These are phyloP conservation scores for Orthonevra nobilis DNA, from an alignment of 2,888 invertebrate genomes.

Conservation along the genomic window DNA sequence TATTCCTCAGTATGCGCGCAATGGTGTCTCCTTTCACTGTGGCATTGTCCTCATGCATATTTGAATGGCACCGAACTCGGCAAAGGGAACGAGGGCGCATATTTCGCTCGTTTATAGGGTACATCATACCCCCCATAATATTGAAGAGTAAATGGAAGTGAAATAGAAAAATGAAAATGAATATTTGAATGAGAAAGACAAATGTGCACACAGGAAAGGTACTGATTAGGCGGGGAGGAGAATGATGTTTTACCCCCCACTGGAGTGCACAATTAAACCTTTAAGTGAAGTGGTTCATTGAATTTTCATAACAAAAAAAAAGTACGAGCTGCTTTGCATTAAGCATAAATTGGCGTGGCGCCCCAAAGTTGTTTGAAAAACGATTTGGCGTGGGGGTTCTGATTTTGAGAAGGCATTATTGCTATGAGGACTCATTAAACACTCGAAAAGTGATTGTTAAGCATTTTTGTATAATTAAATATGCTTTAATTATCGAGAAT, in stretches of 20 bases:
- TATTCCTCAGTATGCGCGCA: slow-evolving; percentile 30
- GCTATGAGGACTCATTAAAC: slow-evolving; percentile 43
- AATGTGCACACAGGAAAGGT: slow-evolving; percentile 26
- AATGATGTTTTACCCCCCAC: slow-evolving; percentile 24
- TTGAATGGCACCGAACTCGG: slow-evolving; percentile 21
- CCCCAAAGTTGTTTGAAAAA: background rate
- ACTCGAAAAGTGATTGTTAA: slow-evolving; percentile 45
- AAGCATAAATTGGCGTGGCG: background rate
- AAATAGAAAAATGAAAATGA: slow-evolving; percentile 18
- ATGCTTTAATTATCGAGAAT: too few relatives aligned
- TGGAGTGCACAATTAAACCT: slow-evolving; percentile 66
- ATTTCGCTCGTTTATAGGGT: slow-evolving; percentile 16
- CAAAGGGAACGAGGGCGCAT: slow-evolving; percentile 31
- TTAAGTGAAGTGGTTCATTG: slow-evolving; percentile 65
- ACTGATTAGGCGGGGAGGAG: slow-evolving; percentile 55
- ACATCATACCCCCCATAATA: slow-evolving; percentile 1
- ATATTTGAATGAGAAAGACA: slow-evolving; percentile 35
- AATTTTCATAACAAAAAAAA: slow-evolving; percentile 20
- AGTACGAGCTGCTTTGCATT: background rate
- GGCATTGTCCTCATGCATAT: slow-evolving; percentile 11
- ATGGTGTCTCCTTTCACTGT: slow-evolving; percentile 28
- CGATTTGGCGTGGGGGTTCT: background rate
- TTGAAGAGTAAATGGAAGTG: background rate
- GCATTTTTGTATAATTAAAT: too few relatives aligned
- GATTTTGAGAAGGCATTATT: slow-evolving; percentile 27